These are phyloP conservation scores for Trematocara unimaculatum DNA, from an alignment of 2,113 vertebrate species.

Conservation along the genomic window DNA sequence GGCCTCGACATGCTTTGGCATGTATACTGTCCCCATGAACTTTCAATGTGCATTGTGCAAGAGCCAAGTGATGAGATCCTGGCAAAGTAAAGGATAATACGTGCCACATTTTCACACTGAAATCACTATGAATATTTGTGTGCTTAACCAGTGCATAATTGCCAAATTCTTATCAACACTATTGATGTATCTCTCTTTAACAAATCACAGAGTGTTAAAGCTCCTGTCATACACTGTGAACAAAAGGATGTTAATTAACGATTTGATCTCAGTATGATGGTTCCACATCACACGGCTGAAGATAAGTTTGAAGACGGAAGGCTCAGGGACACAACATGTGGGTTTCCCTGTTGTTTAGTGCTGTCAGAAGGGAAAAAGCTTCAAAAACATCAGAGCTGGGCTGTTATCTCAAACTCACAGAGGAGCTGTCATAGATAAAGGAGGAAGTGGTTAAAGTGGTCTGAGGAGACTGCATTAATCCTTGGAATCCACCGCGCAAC, in stretches of 20 bases:
- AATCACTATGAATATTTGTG: not conserved
- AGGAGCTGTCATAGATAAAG: conserved; percentile 51
- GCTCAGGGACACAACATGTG: conserved; percentile 50
- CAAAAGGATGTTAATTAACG: conserved; percentile 61
- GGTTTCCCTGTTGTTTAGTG: conserved; percentile 52
- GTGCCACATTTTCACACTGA: not conserved
- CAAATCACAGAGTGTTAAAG: not conserved
- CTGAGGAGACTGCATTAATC: conserved; percentile 2
- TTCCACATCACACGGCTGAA: conserved; percentile 56
- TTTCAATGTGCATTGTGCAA: conserved; percentile 43
- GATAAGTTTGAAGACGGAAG: conserved; percentile 56
- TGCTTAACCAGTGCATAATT: not conserved
- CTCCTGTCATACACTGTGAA: not conserved
- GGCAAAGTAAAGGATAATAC: not conserved
- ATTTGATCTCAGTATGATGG: conserved; percentile 51
- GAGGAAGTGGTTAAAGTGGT: conserved; percentile 61
- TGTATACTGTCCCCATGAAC: conserved; percentile 34
- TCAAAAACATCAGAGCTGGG: conserved; percentile 43
- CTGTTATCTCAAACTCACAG: conserved; percentile 45
- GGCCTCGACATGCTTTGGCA: conserved; percentile 46
- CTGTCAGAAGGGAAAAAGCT: conserved; percentile 28
- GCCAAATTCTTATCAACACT: not conserved
- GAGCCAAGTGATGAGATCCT: conserved; percentile 38
- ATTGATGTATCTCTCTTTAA: not conserved
- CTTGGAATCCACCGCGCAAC: conserved; percentile 9